Conservation (phyloP, 1,140 invertebrate genomes). For the Popillia japonica region DNA sequence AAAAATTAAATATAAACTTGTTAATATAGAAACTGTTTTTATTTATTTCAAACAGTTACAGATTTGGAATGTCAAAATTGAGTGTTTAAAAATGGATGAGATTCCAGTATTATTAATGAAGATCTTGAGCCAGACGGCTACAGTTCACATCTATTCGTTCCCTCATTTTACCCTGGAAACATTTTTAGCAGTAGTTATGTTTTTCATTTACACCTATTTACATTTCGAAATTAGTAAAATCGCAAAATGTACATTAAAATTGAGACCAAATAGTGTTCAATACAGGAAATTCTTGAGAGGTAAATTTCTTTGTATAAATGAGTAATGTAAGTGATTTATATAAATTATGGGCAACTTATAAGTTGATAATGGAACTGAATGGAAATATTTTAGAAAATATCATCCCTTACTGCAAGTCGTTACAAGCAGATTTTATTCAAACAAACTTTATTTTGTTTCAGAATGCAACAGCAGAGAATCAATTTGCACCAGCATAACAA, state of each 20-base stretch:
- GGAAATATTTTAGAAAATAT: not conserved
- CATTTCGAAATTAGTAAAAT: conserved; percentile 35
- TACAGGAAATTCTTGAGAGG: conserved; percentile 31
- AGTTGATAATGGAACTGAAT: no score
- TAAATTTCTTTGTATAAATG: not conserved
- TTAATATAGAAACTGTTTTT: not conserved
- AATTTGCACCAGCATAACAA: conserved; percentile 20
- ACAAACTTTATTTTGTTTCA: not conserved
- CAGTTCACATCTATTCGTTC: conserved; percentile 38
- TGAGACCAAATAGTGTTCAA: conserved; percentile 32
- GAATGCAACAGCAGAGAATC: conserved; percentile 13
- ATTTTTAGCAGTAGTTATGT: conserved; percentile 37
- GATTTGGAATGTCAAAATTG: conserved; percentile 39
- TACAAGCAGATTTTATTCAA: not conserved
- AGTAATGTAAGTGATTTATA: not conserved
- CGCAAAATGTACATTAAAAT: conserved; percentile 18
- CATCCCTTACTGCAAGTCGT: not conserved
- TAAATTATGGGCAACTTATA: no score
- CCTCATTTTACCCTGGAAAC: conserved; percentile 39
- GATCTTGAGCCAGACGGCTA: conserved; percentile 27
- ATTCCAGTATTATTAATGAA: not conserved
- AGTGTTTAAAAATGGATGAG: conserved; percentile 35
- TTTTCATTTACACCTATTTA: conserved; percentile 26
- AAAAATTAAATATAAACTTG: not conserved
- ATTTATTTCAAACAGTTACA: conserved; percentile 35